Evolutionary conservation across 2,888 invertebrate species (phyloP), one percentile per base, ranked within the genome.

Genomic region (Drosophila nr. perissopoda): DNA sequence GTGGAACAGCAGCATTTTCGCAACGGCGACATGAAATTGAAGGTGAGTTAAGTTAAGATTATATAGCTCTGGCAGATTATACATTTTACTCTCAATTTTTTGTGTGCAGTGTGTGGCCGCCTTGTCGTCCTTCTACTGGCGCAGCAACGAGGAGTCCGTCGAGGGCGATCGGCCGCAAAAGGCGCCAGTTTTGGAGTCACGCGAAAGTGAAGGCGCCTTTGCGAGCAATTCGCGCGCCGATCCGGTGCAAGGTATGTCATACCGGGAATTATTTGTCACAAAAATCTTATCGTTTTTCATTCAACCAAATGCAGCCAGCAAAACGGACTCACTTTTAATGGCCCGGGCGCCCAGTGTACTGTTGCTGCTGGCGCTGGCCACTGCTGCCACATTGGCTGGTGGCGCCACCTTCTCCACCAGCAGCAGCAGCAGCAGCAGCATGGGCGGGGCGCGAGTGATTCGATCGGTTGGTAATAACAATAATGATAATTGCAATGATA

Each of bases 61-160:
- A 6, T 38, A 29, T 13, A 11, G 16, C 11, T 6, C 4, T 13
- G 1, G 11, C 16, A 18, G 31, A 16, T 6, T 36, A 13, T 33
- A 48, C 16, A 21, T 1, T 13, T n/a, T 13, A 0, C n/a, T 13
- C 18, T n/a, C 18, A 1, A 2, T 6, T n/a, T n/a, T 29, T 0
- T 10, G 40, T 7, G 58, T 73, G 36, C 80, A 94, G 94, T 96
- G 96, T 92, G 94, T 96, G 89, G 96, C 96, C 59, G 95, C 95
- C 78, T 95, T 96, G 83, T 95, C 95, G 76, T 95, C 95, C 54
- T 94, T 96, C 79, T 96, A 96, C 93, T 95, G 95, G 94, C 94
- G 95, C 88, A 96, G 95, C 92, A 96, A 96, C 92, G 96, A 96
- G 92, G 95, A 96, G 92, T 96, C 96, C 90, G 96, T 96, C 74